Conservation (phyloP, 30 jellyfish, hydroid and myxozoan species). For the Aurelia sp. region DNA sequence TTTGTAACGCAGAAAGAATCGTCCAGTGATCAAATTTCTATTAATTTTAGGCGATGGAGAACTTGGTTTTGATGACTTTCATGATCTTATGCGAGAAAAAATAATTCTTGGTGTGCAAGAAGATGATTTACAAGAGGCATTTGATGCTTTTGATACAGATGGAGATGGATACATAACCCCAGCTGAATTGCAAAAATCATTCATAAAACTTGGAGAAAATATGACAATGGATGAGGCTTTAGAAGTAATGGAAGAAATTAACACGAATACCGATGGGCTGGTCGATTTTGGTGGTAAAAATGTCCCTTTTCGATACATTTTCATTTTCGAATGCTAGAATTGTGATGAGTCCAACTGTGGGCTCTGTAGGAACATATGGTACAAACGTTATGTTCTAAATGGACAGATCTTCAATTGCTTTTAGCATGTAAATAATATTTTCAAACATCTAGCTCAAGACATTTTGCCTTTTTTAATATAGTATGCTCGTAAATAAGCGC, state of each 20-base stretch:
- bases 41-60: slow-evolving; percentile 80
- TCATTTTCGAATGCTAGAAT: too few relatives aligned
- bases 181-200: slow-evolving; percentile 53
- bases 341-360: too few relatives aligned
- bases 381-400: too few relatives aligned
- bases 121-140: slow-evolving; percentile 79
- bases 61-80: slow-evolving; percentile 81
- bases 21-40: too few relatives aligned
- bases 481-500: too few relatives aligned
- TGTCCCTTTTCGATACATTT: too few relatives aligned
- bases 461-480: too few relatives aligned
- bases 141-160: slow-evolving; percentile 77
- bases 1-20: too few relatives aligned
- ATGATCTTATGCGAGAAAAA: slow-evolving; percentile 71
- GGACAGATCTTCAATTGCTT: too few relatives aligned
- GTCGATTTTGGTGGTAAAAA: slow-evolving; percentile 85
- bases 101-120: slow-evolving; percentile 80
- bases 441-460: too few relatives aligned
- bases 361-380: too few relatives aligned
- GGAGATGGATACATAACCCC: slow-evolving; percentile 79
- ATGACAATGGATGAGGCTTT: slow-evolving; percentile 71
- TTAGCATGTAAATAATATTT: too few relatives aligned
- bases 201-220: slow-evolving; percentile 68
- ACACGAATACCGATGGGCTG: slow-evolving; percentile 76
- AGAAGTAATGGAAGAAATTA: slow-evolving; percentile 68